Percentiles rank a stretch among this genome's conserved stretches.
These are phyloP conservation scores for Smittia sp. DNA, from an alignment of 2,888 invertebrate genomes.

Conservation along the genomic window DNA sequence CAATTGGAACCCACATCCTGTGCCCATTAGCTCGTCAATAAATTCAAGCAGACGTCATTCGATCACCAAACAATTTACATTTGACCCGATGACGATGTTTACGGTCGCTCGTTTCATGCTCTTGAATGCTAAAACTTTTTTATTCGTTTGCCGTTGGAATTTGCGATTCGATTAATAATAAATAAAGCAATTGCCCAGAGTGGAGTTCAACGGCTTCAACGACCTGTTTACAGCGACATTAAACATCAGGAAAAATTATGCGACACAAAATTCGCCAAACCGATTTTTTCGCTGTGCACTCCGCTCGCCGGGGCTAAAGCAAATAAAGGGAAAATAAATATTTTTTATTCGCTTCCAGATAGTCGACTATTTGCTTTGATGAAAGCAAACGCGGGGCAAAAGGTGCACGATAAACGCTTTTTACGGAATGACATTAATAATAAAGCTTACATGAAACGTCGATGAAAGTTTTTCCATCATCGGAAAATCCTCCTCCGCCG, in stretches of 20 bases:
- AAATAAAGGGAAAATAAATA: constrained; percentile 2
- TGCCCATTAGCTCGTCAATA: background rate
- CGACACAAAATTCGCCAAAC: background rate
- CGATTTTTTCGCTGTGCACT: background rate
- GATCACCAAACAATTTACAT: constrained; percentile 17
- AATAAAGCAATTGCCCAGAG: constrained; percentile 13
- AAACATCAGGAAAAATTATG: constrained; percentile 16
- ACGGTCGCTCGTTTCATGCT: background rate
- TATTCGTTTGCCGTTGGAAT: background rate
- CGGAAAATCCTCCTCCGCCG: background rate
- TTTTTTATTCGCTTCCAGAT: background rate
- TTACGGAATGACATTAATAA: background rate
- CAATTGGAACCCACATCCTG: constrained; percentile 9
- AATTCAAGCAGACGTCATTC: constrained; percentile 16
- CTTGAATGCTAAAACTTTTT: background rate
- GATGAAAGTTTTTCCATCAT: background rate
- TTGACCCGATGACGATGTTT: background rate
- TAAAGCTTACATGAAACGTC: background rate
- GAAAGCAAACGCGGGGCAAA: background rate
- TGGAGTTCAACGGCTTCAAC: background rate
- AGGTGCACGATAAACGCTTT: background rate
- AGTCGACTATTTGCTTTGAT: background rate
- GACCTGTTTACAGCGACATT: constrained; percentile 26
- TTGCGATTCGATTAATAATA: constrained; percentile 22
- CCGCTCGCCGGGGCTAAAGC: background rate